Base-by-base conservation (phyloP, 2,797 vertebrate genomes). In the Tinamus major region DNA sequence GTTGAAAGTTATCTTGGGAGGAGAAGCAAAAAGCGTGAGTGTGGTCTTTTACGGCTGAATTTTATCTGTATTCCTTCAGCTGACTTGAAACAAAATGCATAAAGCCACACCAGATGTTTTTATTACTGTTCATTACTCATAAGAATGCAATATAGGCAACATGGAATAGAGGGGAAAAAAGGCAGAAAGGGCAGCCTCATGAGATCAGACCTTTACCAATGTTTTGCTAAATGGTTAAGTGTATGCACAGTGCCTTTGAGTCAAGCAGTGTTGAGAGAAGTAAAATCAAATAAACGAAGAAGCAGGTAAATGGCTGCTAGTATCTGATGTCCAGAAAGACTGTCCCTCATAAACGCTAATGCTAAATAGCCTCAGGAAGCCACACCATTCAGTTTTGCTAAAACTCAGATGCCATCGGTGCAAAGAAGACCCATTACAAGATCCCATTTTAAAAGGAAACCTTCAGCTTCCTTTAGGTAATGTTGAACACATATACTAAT, bases 21-120 rank as follows among this genome's bases (percentile, higher is more conserved):
- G 46, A 86, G 85, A 55, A 77, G 37, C 61, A 93, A 83, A 76
- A 91, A 94, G 64, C 65, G 13, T 21, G 78, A 93, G 93, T 91
- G 91, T 94, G 92, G 95, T 87, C 91, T 79, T 78, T 33, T 19
- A 13, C 58, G 41, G 71, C 7, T 91, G 35, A 27, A 1, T 71
- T 95, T 79, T 75, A 68, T 90, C 93, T 94, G 26, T 56, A 76
- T 88, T 68, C 85, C 89, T 88, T 65, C 89, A 80, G 77, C 85
- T 87, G 92, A 87, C 0, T 9, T 92, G 79, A 83, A 89, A 85
- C 5, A 4, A 83, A 63, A 83, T 0, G 35, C 56, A 92, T 58
- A 88, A 58, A 88, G 33, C 39, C 83, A 26, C 65, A 33, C 48
- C 85, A 95, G 92, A 90, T 86, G 83, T 74, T 93, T 95, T 90